These are phyloP conservation scores for Phengaris alcon DNA, from an alignment of 2,888 invertebrate species.

Conservation along the genomic window DNA sequence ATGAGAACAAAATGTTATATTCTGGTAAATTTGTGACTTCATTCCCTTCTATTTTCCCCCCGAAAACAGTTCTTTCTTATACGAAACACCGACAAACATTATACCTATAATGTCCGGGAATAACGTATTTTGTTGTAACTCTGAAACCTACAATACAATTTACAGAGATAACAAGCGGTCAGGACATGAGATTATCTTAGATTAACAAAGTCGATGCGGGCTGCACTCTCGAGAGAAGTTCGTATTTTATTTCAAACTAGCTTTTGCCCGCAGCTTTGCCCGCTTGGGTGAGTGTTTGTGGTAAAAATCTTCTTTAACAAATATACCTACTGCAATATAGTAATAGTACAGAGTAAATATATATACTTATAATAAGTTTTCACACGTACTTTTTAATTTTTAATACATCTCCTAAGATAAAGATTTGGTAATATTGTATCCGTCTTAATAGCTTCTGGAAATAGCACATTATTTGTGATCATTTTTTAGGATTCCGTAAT, in stretches of 20 bases:
- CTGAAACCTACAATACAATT: not conserved
- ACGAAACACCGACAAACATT: not conserved
- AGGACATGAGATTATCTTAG: not conserved
- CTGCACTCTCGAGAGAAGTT: not conserved
- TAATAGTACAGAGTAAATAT: too few relatives aligned
- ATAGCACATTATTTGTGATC: too few relatives aligned
- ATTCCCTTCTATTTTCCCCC: not conserved
- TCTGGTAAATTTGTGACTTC: not conserved
- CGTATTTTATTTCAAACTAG: not conserved
- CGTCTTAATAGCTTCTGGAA: too few relatives aligned
- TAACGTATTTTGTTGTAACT: conserved; percentile 1
- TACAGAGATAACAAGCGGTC: not conserved
- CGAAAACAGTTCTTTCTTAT: not conserved
- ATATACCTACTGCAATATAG: too few relatives aligned
- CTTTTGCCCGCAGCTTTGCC: too few relatives aligned
- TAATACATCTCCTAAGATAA: too few relatives aligned
- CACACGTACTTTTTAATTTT: too few relatives aligned
- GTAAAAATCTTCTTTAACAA: too few relatives aligned
- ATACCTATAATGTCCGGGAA: not conserved
- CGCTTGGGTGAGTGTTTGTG: too few relatives aligned
- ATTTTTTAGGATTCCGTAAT: too few relatives aligned
- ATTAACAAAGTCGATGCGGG: not conserved
- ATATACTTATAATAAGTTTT: too few relatives aligned
- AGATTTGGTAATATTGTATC: too few relatives aligned
- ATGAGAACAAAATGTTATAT: not conserved